Evolutionary conservation across 2,113 vertebrate species (phyloP).

Genomic region (Fukomys damarensis): DNA sequence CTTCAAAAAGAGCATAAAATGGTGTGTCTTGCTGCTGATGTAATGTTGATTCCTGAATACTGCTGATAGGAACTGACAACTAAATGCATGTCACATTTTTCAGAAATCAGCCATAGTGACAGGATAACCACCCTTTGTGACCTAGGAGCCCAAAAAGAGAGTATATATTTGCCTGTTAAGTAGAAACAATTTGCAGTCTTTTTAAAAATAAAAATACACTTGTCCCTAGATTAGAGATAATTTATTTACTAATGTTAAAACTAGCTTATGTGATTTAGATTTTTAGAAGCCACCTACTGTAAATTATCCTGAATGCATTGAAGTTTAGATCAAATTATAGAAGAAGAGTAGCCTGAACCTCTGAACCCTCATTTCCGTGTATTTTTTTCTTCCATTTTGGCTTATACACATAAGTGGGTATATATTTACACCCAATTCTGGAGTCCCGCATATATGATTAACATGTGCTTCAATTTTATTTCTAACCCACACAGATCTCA

Average conservation of each 20-base stretch:
- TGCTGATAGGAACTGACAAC: conserved; percentile 95
- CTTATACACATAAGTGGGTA: conserved; percentile 40
- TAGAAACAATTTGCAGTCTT: conserved; percentile 89
- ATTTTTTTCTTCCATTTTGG: conserved; percentile 50
- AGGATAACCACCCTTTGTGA: conserved; percentile 91
- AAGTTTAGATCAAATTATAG: conserved; percentile 40
- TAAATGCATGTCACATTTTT: conserved; percentile 92
- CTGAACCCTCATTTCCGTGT: conserved; percentile 31
- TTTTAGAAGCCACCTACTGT: conserved; percentile 67
- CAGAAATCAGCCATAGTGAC: conserved; percentile 90
- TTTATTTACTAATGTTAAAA: conserved; percentile 82
- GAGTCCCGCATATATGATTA: conserved; percentile 47
- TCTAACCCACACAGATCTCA: conserved; percentile 65
- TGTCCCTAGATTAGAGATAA: conserved; percentile 81
- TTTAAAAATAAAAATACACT: conserved; percentile 84
- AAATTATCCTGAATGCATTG: conserved; percentile 72
- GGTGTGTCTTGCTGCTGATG: conserved; percentile 92
- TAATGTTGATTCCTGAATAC: conserved; percentile 93
- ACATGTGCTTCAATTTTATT: conserved; percentile 62
- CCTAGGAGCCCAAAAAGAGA: conserved; percentile 86
- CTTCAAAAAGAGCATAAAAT: conserved; percentile 93
- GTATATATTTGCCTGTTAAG: conserved; percentile 90
- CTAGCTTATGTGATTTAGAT: conserved; percentile 75
- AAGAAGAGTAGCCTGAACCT: conserved; percentile 46
- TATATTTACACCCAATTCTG: conserved; percentile 52